Conservation (phyloP, 1,140 invertebrate species). For the Cheumatopsyche charites region DNA sequence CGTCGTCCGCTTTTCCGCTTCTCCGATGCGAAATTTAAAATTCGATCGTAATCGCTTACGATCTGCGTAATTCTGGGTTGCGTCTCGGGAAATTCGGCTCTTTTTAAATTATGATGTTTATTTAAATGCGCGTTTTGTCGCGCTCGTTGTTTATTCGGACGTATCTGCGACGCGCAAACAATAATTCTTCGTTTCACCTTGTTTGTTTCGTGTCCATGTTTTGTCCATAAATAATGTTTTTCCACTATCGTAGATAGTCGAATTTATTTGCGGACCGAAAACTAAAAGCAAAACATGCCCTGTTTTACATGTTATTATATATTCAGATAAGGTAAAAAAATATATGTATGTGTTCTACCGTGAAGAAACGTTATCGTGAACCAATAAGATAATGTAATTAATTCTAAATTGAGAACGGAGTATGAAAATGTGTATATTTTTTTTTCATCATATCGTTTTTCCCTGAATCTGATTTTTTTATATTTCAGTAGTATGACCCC, state of each 20-base stretch:
- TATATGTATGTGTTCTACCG: neutral
- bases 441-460: neutral
- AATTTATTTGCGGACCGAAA: conserved; percentile 17
- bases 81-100: neutral
- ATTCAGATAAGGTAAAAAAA: conserved; percentile 15
- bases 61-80: no score
- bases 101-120: no score
- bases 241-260: conserved; percentile 7
- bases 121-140: conserved; percentile 5
- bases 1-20: neutral
- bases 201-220: conserved; percentile 38
- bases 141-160: conserved; percentile 15
- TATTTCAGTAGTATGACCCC: conserved; percentile 9
- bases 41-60: no score
- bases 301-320: conserved; percentile 22
- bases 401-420: neutral
- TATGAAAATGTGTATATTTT: neutral
- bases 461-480: neutral
- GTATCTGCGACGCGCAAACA: conserved; percentile 26
- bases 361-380: conserved; percentile 1
- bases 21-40: neutral
- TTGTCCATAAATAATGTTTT: conserved; percentile 43
- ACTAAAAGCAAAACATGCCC: conserved; percentile 24
- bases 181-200: conserved; percentile 38
- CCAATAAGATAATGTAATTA: conserved; percentile 18